These are phyloP conservation scores for Papilio gigon DNA, from an alignment of 2,888 invertebrate species.

Conservation along the genomic window DNA sequence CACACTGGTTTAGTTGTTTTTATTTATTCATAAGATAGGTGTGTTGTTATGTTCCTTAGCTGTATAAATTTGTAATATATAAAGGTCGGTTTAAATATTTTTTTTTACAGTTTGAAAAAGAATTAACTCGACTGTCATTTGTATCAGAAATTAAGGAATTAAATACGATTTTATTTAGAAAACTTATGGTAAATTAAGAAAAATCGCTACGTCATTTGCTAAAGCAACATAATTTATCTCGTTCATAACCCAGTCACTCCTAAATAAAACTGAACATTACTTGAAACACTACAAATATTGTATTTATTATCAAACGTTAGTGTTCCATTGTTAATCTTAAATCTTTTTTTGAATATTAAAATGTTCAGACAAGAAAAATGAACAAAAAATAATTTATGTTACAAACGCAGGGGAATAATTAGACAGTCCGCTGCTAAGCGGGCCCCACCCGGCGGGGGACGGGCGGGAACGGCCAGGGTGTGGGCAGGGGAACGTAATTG, in stretches of 20 bases:
- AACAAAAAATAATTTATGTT: constrained; percentile 23
- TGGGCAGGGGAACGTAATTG: constrained; percentile 72
- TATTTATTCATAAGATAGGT: too few species aligned
- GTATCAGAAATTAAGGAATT: too few species aligned
- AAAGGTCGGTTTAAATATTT: too few species aligned
- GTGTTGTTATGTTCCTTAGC: too few species aligned
- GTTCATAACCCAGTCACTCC: background rate
- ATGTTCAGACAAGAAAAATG: constrained; percentile 24
- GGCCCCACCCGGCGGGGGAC: constrained; percentile 52
- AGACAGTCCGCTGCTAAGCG: constrained; percentile 49
- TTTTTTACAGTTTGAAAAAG: too few species aligned
- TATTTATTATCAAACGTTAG: background rate
- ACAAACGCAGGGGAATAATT: constrained; percentile 27
- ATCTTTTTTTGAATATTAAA: constrained; percentile 11
- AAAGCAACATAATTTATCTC: background rate
- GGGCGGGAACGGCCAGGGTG: constrained; percentile 45
- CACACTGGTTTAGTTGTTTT: too few species aligned
- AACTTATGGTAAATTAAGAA: too few species aligned
- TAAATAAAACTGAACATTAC: background rate
- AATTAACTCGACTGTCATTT: too few species aligned
- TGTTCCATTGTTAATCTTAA: background rate
- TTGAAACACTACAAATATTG: background rate
- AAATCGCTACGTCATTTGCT: too few species aligned
- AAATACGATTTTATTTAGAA: too few species aligned
- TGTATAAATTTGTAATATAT: too few species aligned